Percentiles rank a stretch among this genome's conserved stretches.
phyloP scores from a whole-genome alignment of 2,888 invertebrate genomes.

The Altica lythri region DNA sequence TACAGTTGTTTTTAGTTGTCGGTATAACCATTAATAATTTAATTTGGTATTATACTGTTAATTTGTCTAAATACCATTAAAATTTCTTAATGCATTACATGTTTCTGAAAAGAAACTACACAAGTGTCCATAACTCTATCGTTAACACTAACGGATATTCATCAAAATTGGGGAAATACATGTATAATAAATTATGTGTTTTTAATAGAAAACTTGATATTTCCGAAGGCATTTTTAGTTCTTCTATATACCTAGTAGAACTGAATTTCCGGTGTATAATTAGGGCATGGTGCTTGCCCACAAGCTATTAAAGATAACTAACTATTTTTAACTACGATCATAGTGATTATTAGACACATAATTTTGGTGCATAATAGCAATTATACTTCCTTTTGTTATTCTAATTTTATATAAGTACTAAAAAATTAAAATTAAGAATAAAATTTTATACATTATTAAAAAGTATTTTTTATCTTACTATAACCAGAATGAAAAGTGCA shows the following conservation, averaged over 20 bases:
- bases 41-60: too few relatives aligned
- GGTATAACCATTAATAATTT: too few relatives aligned
- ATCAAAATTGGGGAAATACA: slow-evolving; percentile 14
- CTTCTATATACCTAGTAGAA: slow-evolving; percentile 23
- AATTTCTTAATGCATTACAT: too few relatives aligned
- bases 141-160: slow-evolving; percentile 3
- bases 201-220: slow-evolving; percentile 7
- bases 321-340: slow-evolving; percentile 4
- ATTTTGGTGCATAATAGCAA: not conserved
- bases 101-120: too few relatives aligned
- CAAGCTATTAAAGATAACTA: slow-evolving; percentile 15
- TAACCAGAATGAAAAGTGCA: too few relatives aligned
- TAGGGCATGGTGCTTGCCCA: slow-evolving; percentile 26
- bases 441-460: too few relatives aligned
- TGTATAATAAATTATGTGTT: not conserved
- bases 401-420: not conserved
- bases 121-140: too few relatives aligned
- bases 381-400: slow-evolving; percentile 1
- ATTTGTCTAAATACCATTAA: too few relatives aligned
- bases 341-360: slow-evolving; percentile 9
- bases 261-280: slow-evolving; percentile 33
- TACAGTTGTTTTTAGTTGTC: too few relatives aligned
- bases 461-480: too few relatives aligned
- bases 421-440: slow-evolving; percentile 2
- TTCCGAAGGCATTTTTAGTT: not conserved